These are phyloP conservation scores for Paradoxurus hermaphroditus DNA, from an alignment of 2,113 vertebrate species.

Conservation along the genomic window DNA sequence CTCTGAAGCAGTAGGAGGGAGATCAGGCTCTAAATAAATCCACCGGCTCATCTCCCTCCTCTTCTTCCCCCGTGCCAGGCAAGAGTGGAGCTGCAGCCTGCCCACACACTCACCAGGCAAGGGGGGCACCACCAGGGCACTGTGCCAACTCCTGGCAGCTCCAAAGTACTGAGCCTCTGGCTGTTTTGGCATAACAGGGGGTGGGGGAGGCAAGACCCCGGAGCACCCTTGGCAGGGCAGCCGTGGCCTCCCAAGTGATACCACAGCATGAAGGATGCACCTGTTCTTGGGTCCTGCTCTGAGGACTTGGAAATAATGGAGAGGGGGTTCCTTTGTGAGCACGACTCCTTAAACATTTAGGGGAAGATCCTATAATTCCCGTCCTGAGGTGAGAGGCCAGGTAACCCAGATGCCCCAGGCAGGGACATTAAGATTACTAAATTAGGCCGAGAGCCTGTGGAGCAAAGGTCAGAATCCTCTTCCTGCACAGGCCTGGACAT, in stretches of 20 bases:
- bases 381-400: background rate
- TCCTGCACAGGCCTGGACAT: background rate
- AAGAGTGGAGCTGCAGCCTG: conserved; percentile 76
- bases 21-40: conserved; percentile 79
- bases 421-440: background rate
- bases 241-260: background rate
- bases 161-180: conserved; percentile 46
- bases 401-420: background rate
- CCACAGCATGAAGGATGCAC: background rate
- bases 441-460: background rate
- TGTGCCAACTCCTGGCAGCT: conserved; percentile 64
- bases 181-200: background rate
- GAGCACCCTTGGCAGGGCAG: background rate
- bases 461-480: background rate
- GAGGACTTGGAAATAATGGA: background rate
- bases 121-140: conserved; percentile 75
- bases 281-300: background rate
- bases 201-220: background rate
- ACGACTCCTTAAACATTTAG: background rate
- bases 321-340: background rate
- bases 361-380: background rate
- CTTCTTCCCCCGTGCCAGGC: conserved; percentile 74
- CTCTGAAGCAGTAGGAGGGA: conserved; percentile 79
- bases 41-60: conserved; percentile 76
- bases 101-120: conserved; percentile 76